Evolutionary conservation across 1,140 invertebrate species (phyloP).

Genomic region (Drosophila serrata): DNA sequence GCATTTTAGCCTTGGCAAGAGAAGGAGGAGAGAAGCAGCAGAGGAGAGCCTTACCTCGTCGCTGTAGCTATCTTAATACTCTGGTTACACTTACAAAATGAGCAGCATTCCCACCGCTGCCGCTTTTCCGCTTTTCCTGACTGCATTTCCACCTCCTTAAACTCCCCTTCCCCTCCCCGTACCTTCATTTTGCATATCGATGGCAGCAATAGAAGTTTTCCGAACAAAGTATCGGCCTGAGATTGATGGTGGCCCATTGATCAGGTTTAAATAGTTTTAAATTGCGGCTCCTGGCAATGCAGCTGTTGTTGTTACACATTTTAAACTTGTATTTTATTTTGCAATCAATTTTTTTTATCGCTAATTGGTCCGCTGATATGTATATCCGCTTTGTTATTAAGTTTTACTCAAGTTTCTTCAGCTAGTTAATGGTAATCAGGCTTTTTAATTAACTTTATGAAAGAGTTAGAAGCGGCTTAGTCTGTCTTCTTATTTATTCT

Average conservation of each 20-base stretch:
- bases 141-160: neutral
- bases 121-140: neutral
- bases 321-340: constrained; percentile 7
- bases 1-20: constrained; percentile 59
- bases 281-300: constrained; percentile 30
- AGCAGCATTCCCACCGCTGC: constrained; percentile 24
- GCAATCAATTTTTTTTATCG: neutral
- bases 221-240: constrained; percentile 32
- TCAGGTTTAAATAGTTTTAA: constrained; percentile 64
- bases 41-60: constrained; percentile 11
- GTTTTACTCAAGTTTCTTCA: constrained; percentile 5
- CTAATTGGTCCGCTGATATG: constrained; percentile 12
- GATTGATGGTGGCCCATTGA: constrained; percentile 65
- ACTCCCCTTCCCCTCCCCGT: neutral
- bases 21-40: neutral
- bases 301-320: neutral
- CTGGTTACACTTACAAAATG: constrained; percentile 74
- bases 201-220: constrained; percentile 53
- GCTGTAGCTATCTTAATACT: constrained; percentile 66
- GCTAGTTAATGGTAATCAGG: constrained; percentile 3
- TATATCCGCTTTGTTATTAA: neutral
- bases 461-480: neutral
- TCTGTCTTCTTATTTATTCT: neutral
- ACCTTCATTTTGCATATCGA: constrained; percentile 63
- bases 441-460: neutral